Percentiles rank a stretch among this genome's conserved stretches.
Conservation (phyloP, 2,888 invertebrate genomes). For the Loripinus fragilis region DNA sequence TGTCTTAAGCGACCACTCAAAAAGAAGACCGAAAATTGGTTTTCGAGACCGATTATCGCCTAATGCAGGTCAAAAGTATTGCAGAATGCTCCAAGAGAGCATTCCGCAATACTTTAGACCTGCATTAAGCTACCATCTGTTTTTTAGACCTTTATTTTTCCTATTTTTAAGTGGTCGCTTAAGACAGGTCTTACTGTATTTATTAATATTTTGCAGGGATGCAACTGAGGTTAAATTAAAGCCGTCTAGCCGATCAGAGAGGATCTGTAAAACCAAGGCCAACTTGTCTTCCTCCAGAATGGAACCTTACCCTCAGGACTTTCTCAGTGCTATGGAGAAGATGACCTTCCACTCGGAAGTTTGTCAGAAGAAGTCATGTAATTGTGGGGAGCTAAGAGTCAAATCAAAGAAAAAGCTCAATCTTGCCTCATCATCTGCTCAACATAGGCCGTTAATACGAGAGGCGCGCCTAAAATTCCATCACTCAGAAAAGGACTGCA, state of each 20-base stretch:
- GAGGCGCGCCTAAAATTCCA: constrained; percentile 75
- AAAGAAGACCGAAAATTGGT: too few species aligned
- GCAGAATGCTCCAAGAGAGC: too few species aligned
- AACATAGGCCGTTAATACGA: constrained; percentile 64
- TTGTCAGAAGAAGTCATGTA: constrained; percentile 66
- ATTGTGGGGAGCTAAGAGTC: constrained; percentile 57
- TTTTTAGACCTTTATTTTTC: too few species aligned
- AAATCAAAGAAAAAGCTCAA: constrained; percentile 63
- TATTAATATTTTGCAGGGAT: constrained; percentile 30
- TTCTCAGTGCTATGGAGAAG: constrained; percentile 69
- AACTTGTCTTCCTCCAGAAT: constrained; percentile 36
- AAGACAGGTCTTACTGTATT: too few species aligned
- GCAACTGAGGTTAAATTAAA: neutral
- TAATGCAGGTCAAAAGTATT: too few species aligned
- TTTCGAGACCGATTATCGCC: too few species aligned
- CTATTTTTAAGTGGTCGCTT: too few species aligned
- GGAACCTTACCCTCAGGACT: constrained; percentile 68
- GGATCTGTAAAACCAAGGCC: neutral
- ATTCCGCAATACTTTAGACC: too few species aligned
- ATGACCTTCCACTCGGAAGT: constrained; percentile 66
- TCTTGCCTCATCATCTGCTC: constrained; percentile 63
- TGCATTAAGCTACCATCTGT: too few species aligned
- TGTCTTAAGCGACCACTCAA: too few species aligned
- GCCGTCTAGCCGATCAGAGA: neutral
- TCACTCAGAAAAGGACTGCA: constrained; percentile 75